Evolutionary conservation across 2,888 invertebrate genomes (phyloP).

Genomic region (Alloscopus bannaensis): DNA sequence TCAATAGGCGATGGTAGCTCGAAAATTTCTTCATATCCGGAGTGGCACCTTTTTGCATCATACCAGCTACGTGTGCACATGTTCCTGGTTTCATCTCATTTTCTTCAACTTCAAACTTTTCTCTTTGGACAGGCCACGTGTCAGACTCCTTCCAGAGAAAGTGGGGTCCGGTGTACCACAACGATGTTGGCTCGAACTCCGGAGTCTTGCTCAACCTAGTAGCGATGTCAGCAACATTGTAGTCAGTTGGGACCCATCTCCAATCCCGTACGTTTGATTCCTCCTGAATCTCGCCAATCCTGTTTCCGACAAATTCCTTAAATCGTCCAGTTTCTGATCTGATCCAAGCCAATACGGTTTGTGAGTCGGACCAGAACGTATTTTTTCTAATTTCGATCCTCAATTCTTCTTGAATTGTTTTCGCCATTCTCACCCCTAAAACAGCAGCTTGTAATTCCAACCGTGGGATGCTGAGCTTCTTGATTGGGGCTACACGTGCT

Average conservation of each 20-base stretch:
- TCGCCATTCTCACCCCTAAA: not conserved
- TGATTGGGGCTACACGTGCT: constrained; percentile 10
- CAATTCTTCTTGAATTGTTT: not conserved
- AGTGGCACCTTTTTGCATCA: not conserved
- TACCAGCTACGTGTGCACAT: not conserved
- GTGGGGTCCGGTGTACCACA: not conserved
- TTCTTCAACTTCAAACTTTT: not conserved
- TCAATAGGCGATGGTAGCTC: not conserved
- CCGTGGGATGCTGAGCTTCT: constrained; percentile 22
- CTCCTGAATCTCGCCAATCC: constrained; percentile 31
- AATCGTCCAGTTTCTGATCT: not conserved
- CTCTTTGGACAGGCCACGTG: constrained; percentile 4
- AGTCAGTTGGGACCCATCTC: constrained; percentile 9
- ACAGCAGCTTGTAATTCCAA: constrained; percentile 38
- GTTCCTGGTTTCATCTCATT: not conserved
- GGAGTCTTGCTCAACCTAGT: not conserved
- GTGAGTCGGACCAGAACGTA: constrained; percentile 24
- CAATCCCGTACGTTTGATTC: not conserved
- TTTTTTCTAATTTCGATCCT: not conserved
- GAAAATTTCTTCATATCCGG: constrained; percentile 1
- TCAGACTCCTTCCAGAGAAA: not conserved
- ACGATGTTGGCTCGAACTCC: not conserved
- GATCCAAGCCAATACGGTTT: constrained; percentile 13
- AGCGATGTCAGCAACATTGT: constrained; percentile 16
- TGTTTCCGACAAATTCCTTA: constrained; percentile 26